Evolutionary conservation across 2,888 invertebrate species (phyloP).

Genomic region (Caenorhabditis sulstoni): DNA sequence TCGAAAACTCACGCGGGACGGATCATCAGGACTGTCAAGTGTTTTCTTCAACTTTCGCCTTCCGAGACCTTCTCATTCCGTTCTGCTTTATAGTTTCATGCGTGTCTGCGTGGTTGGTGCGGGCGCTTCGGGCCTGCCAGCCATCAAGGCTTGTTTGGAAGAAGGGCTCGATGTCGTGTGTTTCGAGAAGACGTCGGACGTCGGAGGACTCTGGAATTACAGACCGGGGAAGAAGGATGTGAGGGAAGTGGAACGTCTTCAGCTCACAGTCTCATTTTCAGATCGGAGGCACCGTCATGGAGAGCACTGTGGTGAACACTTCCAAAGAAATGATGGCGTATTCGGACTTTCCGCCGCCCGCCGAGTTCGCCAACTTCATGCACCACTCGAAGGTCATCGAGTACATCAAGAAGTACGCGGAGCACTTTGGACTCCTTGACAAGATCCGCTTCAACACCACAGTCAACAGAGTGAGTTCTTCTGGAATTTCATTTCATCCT

Average conservation of each 20-base stretch:
- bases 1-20: neutral
- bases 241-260: neutral
- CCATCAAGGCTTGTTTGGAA: constrained; percentile 78
- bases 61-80: constrained; percentile 12
- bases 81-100: constrained; percentile 48
- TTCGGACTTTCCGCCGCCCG: constrained; percentile 79
- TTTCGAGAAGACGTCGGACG: constrained; percentile 74
- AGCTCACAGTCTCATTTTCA: too few relatives aligned
- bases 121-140: constrained; percentile 78
- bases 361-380: constrained; percentile 74
- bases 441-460: constrained; percentile 77
- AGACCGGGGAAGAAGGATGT: constrained; percentile 70
- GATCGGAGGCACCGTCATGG: constrained; percentile 80
- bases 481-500: constrained; percentile 2
- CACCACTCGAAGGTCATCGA: constrained; percentile 75
- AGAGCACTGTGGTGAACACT: constrained; percentile 81
- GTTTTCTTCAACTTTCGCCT: neutral
- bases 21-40: constrained; percentile 2
- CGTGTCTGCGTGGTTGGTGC: constrained; percentile 78
- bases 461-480: constrained; percentile 73
- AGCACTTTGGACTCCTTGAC: constrained; percentile 69
- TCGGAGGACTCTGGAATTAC: constrained; percentile 80
- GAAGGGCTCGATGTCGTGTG: constrained; percentile 77
- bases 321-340: constrained; percentile 82
- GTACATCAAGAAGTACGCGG: constrained; percentile 77